Base-by-base conservation (phyloP, 2,113 vertebrate genomes). In the Pandion haliaetus region DNA sequence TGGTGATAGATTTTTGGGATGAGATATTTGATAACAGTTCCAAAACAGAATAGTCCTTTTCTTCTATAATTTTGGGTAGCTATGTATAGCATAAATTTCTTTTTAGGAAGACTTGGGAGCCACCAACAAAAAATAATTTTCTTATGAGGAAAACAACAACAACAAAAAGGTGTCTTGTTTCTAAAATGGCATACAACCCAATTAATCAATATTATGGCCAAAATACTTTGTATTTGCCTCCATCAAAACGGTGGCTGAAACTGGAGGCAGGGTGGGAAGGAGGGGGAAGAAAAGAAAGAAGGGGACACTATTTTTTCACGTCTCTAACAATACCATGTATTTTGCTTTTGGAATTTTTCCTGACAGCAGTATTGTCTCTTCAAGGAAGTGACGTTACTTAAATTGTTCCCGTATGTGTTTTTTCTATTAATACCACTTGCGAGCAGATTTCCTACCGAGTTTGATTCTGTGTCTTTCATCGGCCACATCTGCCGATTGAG, bases 371-470 rank as follows among this genome's bases (percentile, higher is more conserved):
- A 16, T 50, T 88, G 36, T 40, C 44, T 94, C 66, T 79, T 93
- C 40, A 38, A 77, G 70, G 62, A 95, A 92, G 62, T 10, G 44
- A 94, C 94, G 91, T 74, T 81, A 93, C 84, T 97, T 78, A 78
- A 72, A 61, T 71, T 73, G 32, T 69, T 84, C 86, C 94, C 79
- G 42, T 91, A 26, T 93, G 90, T 86, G 32, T 93, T 96, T 96
- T 86, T 96, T 90, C 92, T 97, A 94, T 96, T 97, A 97, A 95
- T 94, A 97, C 74, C 94, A 47, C 77, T 93, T 92, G 84, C 93
- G 95, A 95, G 92, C 88, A 92, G 95, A 90, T 87, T 97, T 91
- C 86, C 96, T 82, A 57, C 94, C 31, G 85, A 93, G 93, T 84
- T 81, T 66, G 80, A 93, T 59, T 86, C 71, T 38, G 63, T 93